A percentile compares a stretch with the other conserved stretches of the same genome.
Evolutionary conservation across 2,888 invertebrate genomes (phyloP).

Genomic region (Drosophila basisetae): DNA sequence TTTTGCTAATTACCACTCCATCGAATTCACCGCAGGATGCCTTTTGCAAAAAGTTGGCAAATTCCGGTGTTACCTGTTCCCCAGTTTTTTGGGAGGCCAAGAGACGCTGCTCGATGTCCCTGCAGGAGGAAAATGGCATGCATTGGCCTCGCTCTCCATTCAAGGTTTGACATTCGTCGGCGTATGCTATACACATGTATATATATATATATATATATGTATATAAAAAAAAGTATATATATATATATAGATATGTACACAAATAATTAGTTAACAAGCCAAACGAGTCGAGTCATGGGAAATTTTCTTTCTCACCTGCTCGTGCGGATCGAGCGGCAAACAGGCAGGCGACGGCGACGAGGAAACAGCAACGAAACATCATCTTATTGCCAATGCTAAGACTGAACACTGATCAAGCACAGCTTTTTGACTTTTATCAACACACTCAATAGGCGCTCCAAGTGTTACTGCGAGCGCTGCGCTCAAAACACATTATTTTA

Average conservation of each 20-base stretch:
- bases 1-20: conserved; percentile 45
- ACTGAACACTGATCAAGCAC: neutral
- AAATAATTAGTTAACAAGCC: conserved; percentile 35
- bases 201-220: neutral
- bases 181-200: conserved; percentile 63
- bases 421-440: conserved; percentile 23
- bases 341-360: conserved; percentile 37
- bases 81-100: conserved; percentile 30
- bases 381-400: conserved; percentile 1
- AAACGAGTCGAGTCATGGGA: conserved; percentile 34
- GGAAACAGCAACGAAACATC: conserved; percentile 30
- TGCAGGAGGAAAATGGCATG: conserved; percentile 73
- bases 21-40: conserved; percentile 60
- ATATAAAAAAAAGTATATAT: neutral
- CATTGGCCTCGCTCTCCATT: conserved; percentile 64
- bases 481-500: conserved; percentile 40
- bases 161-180: conserved; percentile 64
- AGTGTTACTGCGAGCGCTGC: conserved; percentile 52
- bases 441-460: conserved; percentile 31
- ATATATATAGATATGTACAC: conserved; percentile 21
- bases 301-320: conserved; percentile 61
- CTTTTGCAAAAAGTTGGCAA: conserved; percentile 47
- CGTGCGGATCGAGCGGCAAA: conserved; percentile 33
- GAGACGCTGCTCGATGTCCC: conserved; percentile 56
- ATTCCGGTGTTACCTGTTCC: conserved; percentile 35